These are phyloP conservation scores for Ammospiza nelsoni DNA, from an alignment of 2,113 vertebrate genomes.

Conservation along the genomic window DNA sequence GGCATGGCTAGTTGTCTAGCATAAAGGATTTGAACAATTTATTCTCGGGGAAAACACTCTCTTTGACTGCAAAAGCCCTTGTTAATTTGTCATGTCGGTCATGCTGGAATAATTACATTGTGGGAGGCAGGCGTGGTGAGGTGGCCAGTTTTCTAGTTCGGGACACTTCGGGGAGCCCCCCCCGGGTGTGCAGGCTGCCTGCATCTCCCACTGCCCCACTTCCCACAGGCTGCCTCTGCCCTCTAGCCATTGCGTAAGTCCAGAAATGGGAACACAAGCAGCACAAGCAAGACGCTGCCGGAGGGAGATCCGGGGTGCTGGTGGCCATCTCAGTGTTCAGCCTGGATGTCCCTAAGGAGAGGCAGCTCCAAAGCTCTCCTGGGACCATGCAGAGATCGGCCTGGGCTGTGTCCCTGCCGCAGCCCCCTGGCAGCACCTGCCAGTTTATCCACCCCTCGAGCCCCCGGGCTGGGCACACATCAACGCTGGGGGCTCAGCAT, in stretches of 20 bases:
- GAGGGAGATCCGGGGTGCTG: too few species aligned
- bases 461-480: background rate
- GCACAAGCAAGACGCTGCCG: background rate
- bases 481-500: background rate
- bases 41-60: constrained; percentile 7
- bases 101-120: constrained; percentile 29
- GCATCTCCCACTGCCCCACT: background rate
- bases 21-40: constrained; percentile 52
- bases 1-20: constrained; percentile 12
- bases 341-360: background rate
- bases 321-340: background rate
- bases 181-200: background rate
- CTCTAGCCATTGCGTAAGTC: background rate
- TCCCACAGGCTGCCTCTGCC: background rate
- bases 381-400: background rate
- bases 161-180: constrained; percentile 5
- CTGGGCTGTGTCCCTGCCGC: background rate
- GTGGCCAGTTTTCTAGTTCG: background rate
- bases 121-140: background rate
- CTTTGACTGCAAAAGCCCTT: constrained; percentile 21
- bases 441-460: background rate
- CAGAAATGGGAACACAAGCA: background rate
- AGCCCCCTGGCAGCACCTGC: background rate
- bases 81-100: constrained; percentile 33
- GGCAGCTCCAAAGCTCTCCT: background rate